phyloP scores from a whole-genome alignment of 2,113 vertebrate species.

The Microcebus ravelobensis region DNA sequence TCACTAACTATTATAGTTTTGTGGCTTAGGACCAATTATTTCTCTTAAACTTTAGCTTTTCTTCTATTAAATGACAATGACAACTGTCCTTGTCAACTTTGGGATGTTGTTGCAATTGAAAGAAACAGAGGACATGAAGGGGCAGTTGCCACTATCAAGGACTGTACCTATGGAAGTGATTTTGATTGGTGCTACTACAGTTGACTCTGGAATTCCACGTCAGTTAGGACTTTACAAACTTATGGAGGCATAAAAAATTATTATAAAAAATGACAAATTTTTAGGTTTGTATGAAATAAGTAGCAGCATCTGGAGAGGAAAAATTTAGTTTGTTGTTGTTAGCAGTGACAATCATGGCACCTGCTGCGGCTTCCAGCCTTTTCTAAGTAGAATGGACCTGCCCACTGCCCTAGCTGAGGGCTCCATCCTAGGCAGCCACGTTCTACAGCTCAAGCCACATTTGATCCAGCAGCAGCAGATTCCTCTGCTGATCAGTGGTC shows the following conservation, averaged over 20 bases:
- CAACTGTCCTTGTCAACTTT: not conserved
- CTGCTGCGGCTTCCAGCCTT: not conserved
- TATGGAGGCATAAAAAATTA: not conserved
- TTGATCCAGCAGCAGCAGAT: not conserved
- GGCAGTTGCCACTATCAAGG: not conserved
- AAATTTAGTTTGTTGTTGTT: not conserved
- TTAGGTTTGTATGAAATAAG: not conserved
- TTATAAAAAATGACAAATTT: not conserved
- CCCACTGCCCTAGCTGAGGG: not conserved
- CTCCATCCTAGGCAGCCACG: rapidly evolving
- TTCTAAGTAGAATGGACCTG: not conserved
- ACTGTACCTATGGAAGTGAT: not conserved
- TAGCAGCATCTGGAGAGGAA: not conserved
- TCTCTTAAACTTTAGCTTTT: not conserved
- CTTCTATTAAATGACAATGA: not conserved
- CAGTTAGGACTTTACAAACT: not conserved
- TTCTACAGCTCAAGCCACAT: not conserved
- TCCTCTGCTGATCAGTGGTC: not conserved
- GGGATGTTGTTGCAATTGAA: not conserved
- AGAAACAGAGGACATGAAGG: not conserved
- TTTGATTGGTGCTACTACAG: not conserved
- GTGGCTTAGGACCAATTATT: not conserved
- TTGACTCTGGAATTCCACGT: not conserved
- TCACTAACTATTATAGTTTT: not conserved
- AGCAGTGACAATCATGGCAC: not conserved